Percentiles rank a stretch among this genome's conserved stretches.
phyloP scores from a whole-genome alignment of 2,888 invertebrate genomes.

The Sympetrum striolatum region DNA sequence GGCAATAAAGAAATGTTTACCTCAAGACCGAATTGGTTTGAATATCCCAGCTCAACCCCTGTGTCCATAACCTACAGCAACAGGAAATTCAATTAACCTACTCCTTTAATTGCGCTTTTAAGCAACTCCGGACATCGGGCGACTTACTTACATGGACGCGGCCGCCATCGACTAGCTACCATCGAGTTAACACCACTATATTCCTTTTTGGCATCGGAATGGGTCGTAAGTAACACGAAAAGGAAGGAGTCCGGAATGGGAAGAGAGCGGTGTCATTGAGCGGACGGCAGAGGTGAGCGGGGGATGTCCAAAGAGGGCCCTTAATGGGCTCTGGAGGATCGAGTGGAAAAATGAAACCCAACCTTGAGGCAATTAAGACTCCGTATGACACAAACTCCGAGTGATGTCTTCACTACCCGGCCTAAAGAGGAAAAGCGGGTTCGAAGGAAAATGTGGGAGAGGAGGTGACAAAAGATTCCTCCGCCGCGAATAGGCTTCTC shows the following conservation, averaged over 20 bases:
- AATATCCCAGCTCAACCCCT: too few species aligned
- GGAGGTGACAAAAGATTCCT: neutral
- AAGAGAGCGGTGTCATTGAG: neutral
- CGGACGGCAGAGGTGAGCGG: neutral
- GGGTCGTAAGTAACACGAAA: neutral
- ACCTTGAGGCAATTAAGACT: slow-evolving; percentile 24
- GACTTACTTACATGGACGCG: neutral
- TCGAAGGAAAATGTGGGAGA: neutral
- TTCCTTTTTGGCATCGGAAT: slow-evolving; percentile 14
- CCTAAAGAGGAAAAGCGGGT: neutral
- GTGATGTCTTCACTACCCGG: slow-evolving; percentile 13
- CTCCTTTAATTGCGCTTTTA: neutral
- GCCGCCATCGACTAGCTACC: neutral
- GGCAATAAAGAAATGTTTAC: too few species aligned
- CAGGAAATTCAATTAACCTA: slow-evolving; percentile 19
- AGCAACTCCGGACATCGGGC: neutral
- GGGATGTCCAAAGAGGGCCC: neutral
- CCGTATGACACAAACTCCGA: neutral
- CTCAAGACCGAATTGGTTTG: too few species aligned
- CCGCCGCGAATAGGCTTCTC: too few species aligned
- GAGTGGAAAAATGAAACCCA: neutral
- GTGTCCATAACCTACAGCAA: neutral
- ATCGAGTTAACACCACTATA: neutral
- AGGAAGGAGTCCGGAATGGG: neutral
- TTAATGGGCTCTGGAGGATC: neutral